Base-by-base conservation (phyloP, 2,888 invertebrate species). In the Tolmerus cingulatus region DNA sequence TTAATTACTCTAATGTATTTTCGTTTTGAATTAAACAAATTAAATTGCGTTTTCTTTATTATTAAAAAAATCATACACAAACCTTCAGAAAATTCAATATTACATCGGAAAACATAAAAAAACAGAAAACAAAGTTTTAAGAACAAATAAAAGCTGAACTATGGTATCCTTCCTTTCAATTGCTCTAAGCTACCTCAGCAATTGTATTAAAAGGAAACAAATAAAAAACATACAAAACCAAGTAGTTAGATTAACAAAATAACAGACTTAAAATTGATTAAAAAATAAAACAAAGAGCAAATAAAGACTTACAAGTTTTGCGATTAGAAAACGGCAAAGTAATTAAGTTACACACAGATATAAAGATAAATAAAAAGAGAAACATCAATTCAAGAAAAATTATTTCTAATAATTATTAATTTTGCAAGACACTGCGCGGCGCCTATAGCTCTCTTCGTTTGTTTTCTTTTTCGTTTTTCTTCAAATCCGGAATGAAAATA, bases 261-360 rank as follows among this genome's bases (percentile, higher is more conserved):
- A 74, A 74, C 74, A 74, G 30, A 74, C 74, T 74, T 27, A 74
- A 30, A 23, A 30, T 23, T 27, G 27, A 74, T 74, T 74, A 30
- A 30, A 30, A 51, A 51, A 86, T 46, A 55, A 87, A 87, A 79
- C 86, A 87, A 86, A 86, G 40, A 46, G 43, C 79, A 40, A 87
- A 85, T 86, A 88, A 86, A 51, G 51, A 51, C 87, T 87, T 34
- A 88, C 88, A 87, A 87, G 88, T 88, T 34, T 87, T 88, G 88
- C 81, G 55, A 79, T 81, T 81, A 55, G 81, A 81, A 81, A 81
- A 81, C 81, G 55, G 81, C 81, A 57, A 81, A 79, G 34, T 30
- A 74, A 74, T 30, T 14, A 74, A 81, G 55, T 81, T 81, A 55
- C 81, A 81, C 81, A 81, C 81, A 81, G 37, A 57, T 81, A 81